Evolutionary conservation across 2,797 vertebrate species (phyloP).

Genomic region (Pelobates cultripes): DNA sequence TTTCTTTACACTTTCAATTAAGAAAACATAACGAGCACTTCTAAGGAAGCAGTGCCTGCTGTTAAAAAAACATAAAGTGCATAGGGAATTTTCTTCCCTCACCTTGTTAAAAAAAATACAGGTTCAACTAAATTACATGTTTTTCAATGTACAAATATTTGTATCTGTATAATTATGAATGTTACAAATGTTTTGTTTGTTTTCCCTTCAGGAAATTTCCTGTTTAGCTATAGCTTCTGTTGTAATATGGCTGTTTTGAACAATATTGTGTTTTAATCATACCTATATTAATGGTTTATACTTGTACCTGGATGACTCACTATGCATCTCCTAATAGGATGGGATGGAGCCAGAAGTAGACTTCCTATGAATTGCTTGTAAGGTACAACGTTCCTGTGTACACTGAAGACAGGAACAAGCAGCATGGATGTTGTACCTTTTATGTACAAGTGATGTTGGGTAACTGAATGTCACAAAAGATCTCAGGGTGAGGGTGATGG

Average conservation of each 20-base stretch:
- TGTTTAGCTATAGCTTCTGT: not conserved
- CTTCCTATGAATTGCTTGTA: not conserved
- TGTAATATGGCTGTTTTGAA: not conserved
- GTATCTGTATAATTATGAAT: slow-evolving; percentile 20
- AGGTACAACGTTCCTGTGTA: not conserved
- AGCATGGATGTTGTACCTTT: not conserved
- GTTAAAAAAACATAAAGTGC: not conserved
- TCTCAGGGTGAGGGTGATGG: not conserved
- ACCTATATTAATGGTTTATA: not conserved
- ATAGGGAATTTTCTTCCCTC: not conserved
- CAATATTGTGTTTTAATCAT: not conserved
- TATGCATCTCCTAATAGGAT: not conserved
- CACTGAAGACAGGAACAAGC: not conserved
- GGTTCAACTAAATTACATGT: not conserved
- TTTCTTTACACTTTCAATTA: not conserved
- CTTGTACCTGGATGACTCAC: not conserved
- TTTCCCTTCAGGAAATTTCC: not conserved
- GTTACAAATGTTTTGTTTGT: not conserved
- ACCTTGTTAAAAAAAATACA: not conserved
- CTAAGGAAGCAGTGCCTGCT: not conserved
- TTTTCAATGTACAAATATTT: not conserved
- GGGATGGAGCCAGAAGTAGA: not conserved
- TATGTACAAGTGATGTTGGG: not conserved
- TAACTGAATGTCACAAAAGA: not conserved
- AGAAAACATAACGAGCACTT: not conserved